Evolutionary conservation across 64 coral and sea anemone species (phyloP).

Genomic region (Hydrozoanthus tunicans): DNA sequence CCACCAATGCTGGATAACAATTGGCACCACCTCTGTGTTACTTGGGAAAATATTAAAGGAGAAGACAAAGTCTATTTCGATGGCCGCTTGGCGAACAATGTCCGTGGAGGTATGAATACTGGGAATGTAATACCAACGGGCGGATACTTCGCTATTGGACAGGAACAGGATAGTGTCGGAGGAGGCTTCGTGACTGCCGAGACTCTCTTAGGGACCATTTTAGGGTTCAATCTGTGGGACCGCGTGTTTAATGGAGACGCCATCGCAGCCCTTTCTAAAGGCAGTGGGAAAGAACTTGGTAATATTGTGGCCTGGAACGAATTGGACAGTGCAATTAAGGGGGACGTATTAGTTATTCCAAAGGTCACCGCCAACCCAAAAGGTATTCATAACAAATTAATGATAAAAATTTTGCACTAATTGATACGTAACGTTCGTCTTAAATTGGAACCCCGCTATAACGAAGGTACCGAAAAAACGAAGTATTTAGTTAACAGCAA

Average conservation of each 20-base stretch:
- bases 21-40: slow-evolving; percentile 19
- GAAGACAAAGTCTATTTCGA: slow-evolving; percentile 5
- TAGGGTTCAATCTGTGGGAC: slow-evolving; percentile 41
- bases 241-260: neutral
- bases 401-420: no score
- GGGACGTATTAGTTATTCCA: neutral
- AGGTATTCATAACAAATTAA: no score
- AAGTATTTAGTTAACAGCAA: no score
- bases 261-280: slow-evolving; percentile 30
- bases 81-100: neutral
- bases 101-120: neutral
- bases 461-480: no score
- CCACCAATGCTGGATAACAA: neutral
- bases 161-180: slow-evolving; percentile 21
- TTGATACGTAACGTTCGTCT: no score
- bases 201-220: slow-evolving; percentile 4
- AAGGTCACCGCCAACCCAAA: neutral
- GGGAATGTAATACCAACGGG: slow-evolving; percentile 10
- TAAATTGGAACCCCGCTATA: no score
- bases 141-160: slow-evolving; percentile 33
- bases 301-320: slow-evolving; percentile 18
- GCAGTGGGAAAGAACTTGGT: neutral
- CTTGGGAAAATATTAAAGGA: slow-evolving; percentile 24
- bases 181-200: slow-evolving; percentile 14
- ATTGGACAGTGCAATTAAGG: neutral